Base-by-base conservation (phyloP, 2,113 vertebrate genomes). In the Eidolon helvum region DNA sequence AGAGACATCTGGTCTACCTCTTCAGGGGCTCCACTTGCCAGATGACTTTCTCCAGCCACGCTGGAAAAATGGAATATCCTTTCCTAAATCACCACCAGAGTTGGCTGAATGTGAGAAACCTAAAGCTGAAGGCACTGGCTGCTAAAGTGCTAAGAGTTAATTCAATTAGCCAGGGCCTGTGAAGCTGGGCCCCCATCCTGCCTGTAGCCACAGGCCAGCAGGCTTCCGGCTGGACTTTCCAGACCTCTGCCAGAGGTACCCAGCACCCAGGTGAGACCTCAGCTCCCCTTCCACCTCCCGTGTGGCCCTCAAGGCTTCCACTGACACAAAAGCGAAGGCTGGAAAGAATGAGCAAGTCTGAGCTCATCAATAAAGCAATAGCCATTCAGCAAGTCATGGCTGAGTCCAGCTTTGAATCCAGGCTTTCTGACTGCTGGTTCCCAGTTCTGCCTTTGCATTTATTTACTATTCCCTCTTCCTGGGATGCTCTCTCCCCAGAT, bases 1-100 rank as follows among this genome's bases (percentile, higher is more conserved):
- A 26, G 90, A 65, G 84, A 82, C 55, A 86, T 63, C 87, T 87
- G 92, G 79, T 93, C 95, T 68, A 33, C 94, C 90, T 53, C 68
- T 10, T 57, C 7, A 2, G n/a, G 28, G 14, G 30, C 10, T 48
- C 33, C 53, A 71, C 72, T 92, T 55, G 66, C 86, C 30, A 22
- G 40, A 7, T 61, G 82, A 68, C 75, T 24, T 50, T 83, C 55
- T 74, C 22, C 16, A 38, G 43, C 4, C 0, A 0, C 55, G 45
- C 28, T 3, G 0, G 74, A 89, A 79, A 94, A 86, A 94, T 19
- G 61, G 95, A 38, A 53, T 8, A 53, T 5, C n/a, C 24, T 85
- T 88, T 86, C 77, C 87, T 68, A 77, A 95, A 68, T 38, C 7
- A 10, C 55, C 28, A 35, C 24, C 2, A 2, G 22, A 35, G 11